Evolutionary conservation across 2,797 vertebrate genomes (phyloP).

Genomic region (Enteromius anoplus): DNA sequence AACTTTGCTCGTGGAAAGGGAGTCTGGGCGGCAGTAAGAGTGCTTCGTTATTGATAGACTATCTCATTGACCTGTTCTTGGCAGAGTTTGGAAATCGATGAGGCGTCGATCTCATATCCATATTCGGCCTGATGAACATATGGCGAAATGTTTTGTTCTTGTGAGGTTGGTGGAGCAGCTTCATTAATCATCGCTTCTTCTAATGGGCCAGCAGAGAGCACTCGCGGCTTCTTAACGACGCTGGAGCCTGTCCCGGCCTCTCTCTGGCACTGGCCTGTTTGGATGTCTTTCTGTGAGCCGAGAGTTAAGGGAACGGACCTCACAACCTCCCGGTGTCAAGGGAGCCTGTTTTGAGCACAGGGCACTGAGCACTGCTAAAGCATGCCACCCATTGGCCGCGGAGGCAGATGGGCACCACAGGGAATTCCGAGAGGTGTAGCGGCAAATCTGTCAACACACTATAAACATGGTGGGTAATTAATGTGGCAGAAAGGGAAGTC

Average conservation of each 20-base stretch:
- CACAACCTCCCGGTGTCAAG: conserved; percentile 42
- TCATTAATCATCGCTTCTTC: conserved; percentile 44
- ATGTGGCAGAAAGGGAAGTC: conserved; percentile 43
- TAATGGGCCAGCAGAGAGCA: conserved; percentile 43
- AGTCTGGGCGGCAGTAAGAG: background rate
- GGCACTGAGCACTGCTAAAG: conserved; percentile 20
- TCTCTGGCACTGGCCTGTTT: conserved; percentile 57
- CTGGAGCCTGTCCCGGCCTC: conserved; percentile 67
- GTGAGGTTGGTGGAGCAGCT: conserved; percentile 9
- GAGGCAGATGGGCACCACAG: conserved; percentile 50
- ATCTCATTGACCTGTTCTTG: conserved; percentile 31
- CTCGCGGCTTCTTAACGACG: conserved; percentile 65
- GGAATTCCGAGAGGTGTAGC: conserved; percentile 47
- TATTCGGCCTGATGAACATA: conserved; percentile 35
- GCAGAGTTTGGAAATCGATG: conserved; percentile 32
- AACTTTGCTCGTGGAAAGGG: conserved; percentile 3
- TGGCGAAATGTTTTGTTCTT: conserved; percentile 47
- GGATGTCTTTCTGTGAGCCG: conserved; percentile 6
- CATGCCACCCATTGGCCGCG: conserved; percentile 27
- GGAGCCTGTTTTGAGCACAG: conserved; percentile 16
- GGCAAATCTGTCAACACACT: conserved; percentile 43
- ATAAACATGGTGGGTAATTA: conserved; percentile 46
- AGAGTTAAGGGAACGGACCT: conserved; percentile 38
- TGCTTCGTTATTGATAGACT: conserved; percentile 26
- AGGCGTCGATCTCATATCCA: conserved; percentile 24